These are phyloP conservation scores for Spisula solida DNA, from an alignment of 2,888 invertebrate genomes.

Conservation along the genomic window DNA sequence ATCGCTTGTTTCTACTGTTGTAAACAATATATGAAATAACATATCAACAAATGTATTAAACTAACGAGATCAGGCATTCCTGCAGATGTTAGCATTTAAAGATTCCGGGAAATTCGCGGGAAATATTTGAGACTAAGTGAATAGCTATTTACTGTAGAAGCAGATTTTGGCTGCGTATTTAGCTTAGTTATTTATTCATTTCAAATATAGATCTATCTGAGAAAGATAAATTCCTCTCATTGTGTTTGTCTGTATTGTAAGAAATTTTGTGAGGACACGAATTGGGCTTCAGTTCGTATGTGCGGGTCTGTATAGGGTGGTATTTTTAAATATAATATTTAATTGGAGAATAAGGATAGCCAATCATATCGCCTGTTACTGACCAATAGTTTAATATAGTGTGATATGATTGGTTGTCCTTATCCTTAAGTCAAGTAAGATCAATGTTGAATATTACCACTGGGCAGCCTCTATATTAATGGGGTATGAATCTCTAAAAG, in stretches of 20 bases:
- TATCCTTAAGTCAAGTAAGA: no score
- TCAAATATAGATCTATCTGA: conserved; percentile 15
- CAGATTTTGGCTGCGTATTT: neutral
- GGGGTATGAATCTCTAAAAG: no score
- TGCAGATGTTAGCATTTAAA: conserved; percentile 24
- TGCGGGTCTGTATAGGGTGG: no score
- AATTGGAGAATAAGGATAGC: no score
- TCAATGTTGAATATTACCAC: no score
- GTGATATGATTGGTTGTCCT: no score
- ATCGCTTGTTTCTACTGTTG: conserved; percentile 42
- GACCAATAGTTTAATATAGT: no score
- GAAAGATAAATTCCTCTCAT: neutral
- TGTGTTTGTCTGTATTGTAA: neutral
- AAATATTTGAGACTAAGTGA: conserved; percentile 7
- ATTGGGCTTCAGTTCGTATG: neutral
- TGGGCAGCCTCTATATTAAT: no score
- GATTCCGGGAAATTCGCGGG: neutral
- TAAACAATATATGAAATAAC: conserved; percentile 46
- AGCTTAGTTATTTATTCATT: neutral
- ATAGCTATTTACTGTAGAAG: conserved; percentile 20
- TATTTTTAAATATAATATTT: no score
- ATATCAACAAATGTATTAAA: conserved; percentile 23
- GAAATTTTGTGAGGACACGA: neutral
- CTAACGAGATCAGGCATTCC: neutral
- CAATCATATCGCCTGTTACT: no score